These are phyloP conservation scores for Muscicapa striata DNA, from an alignment of 2,797 vertebrate genomes.

Conservation along the genomic window DNA sequence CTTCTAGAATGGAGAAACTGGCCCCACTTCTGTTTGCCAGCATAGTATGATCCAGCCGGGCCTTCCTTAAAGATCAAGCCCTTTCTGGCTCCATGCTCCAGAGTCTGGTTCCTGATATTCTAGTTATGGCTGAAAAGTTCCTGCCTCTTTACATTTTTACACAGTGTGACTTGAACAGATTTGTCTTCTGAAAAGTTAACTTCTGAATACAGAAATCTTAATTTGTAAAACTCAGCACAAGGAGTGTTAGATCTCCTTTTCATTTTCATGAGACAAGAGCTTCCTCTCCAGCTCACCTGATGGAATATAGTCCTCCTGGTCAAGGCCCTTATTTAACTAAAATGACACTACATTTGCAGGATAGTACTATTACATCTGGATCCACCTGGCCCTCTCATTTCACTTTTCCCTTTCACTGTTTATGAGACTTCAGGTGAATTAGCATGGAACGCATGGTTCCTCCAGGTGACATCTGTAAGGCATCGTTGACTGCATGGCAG, in stretches of 20 bases:
- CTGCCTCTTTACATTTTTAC: constrained; percentile 63
- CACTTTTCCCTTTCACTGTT: constrained; percentile 11
- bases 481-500: constrained; percentile 62
- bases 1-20: constrained; percentile 62
- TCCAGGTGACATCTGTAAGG: constrained; percentile 28
- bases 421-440: constrained; percentile 29
- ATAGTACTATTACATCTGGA: neutral
- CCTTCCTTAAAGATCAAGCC: constrained; percentile 56
- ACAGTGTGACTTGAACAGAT: constrained; percentile 60
- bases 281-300: constrained; percentile 25
- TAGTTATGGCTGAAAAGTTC: constrained; percentile 28
- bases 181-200: constrained; percentile 67
- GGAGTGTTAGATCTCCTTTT: constrained; percentile 14
- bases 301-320: constrained; percentile 9
- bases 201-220: constrained; percentile 45
- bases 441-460: constrained; percentile 43
- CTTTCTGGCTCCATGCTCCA: constrained; percentile 67
- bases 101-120: constrained; percentile 61
- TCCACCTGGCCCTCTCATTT: constrained; percentile 17
- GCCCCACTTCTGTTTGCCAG: constrained; percentile 19
- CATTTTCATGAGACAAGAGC: constrained; percentile 24
- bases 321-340: constrained; percentile 36
- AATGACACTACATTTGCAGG: constrained; percentile 43
- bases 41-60: constrained; percentile 48
- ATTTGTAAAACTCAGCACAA: constrained; percentile 45